A percentile compares a stretch with the other conserved stretches of the same genome.
Conservation (phyloP, 2,797 vertebrate species). For the Hoplostethus mediterraneus region DNA sequence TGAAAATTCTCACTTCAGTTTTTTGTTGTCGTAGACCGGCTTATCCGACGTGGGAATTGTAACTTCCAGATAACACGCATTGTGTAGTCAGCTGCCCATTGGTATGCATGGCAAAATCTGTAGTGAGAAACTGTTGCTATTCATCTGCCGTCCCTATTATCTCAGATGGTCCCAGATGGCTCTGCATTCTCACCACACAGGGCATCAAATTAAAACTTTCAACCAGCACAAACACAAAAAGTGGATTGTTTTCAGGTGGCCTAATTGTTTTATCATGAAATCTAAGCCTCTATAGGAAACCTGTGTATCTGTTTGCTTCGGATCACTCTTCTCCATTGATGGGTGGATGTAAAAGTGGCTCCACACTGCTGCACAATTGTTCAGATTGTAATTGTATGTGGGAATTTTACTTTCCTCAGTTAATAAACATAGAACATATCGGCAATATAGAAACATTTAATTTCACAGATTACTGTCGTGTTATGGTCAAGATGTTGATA, state of each 20-base stretch:
- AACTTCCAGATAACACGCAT: conserved; percentile 54
- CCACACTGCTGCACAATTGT: no score
- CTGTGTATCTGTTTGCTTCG: conserved; percentile 1
- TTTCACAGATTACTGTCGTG: not conserved
- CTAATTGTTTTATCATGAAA: conserved; percentile 23
- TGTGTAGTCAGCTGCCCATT: conserved; percentile 61
- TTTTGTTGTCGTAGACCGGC: conserved; percentile 39
- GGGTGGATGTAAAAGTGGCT: not conserved
- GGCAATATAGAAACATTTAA: not conserved
- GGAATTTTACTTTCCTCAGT: no score
- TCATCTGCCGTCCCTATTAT: conserved; percentile 75
- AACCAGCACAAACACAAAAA: conserved; percentile 46
- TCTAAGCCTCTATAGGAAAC: conserved; percentile 12
- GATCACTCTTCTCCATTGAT: conserved; percentile 4
- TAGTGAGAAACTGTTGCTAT: conserved; percentile 72
- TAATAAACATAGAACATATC: no score
- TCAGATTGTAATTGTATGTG: no score
- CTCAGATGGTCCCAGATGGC: conserved; percentile 74
- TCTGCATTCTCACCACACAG: conserved; percentile 63
- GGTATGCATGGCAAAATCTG: conserved; percentile 70
- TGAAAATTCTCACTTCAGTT: conserved; percentile 31
- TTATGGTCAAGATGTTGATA: not conserved
- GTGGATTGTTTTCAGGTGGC: conserved; percentile 40
- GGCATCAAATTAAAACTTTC: conserved; percentile 65
- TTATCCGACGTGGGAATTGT: conserved; percentile 52